Evolutionary conservation across 2,113 vertebrate genomes (phyloP).

Genomic region (Pedionomus torquatus): DNA sequence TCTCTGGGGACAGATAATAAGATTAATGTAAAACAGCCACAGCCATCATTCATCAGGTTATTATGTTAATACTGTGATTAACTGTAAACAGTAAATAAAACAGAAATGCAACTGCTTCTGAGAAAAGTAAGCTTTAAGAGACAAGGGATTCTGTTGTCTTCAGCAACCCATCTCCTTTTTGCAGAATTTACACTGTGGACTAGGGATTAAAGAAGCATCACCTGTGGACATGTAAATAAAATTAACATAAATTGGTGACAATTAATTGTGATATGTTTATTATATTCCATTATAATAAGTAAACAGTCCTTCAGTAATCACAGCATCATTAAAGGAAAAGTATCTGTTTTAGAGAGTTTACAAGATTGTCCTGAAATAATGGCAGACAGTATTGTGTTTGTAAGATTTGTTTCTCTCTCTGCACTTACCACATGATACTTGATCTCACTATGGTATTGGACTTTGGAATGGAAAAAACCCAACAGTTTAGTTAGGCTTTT

Average conservation of each 20-base stretch:
- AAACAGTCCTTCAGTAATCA: neutral
- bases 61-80: neutral
- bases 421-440: neutral
- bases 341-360: neutral
- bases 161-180: neutral
- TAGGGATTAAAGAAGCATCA: neutral
- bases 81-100: neutral
- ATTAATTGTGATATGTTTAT: neutral
- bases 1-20: neutral
- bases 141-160: neutral
- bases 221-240: neutral
- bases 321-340: neutral
- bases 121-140: neutral
- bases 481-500: constrained; percentile 49
- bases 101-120: neutral
- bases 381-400: neutral
- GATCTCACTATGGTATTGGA: neutral
- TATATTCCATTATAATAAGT: neutral
- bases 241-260: neutral
- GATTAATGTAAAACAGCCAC: neutral
- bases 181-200: neutral
- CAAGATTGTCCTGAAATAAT: neutral
- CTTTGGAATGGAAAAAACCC: constrained; percentile 42
- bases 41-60: neutral
- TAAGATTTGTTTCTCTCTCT: neutral